Evolutionary conservation across 2,888 invertebrate genomes (phyloP).

Genomic region (Ellobium chinense): DNA sequence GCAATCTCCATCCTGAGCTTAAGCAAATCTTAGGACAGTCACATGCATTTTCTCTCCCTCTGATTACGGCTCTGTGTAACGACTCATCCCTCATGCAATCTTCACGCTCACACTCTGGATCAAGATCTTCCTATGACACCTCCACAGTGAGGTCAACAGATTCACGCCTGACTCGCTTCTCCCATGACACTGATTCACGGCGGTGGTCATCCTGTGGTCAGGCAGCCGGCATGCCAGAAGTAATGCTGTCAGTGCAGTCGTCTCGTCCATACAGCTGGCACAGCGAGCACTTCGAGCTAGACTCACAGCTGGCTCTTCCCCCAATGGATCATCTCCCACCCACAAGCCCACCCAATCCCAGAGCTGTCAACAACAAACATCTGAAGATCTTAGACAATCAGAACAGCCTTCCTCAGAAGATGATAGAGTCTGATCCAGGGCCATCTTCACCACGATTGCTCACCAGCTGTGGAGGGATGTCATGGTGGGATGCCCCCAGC

Average conservation of each 20-base stretch:
- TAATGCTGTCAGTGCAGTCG: constrained; percentile 54
- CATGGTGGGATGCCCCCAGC: constrained; percentile 39
- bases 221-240: constrained; percentile 49
- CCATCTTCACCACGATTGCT: constrained; percentile 48
- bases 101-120: constrained; percentile 49
- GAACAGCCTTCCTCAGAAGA: constrained; percentile 36
- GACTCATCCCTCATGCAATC: constrained; percentile 80
- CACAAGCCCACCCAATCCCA: constrained; percentile 20
- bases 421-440: constrained; percentile 47
- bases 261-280: constrained; percentile 75
- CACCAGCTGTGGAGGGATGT: not conserved
- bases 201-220: constrained; percentile 70
- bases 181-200: constrained; percentile 66
- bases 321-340: constrained; percentile 34
- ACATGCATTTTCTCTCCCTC: constrained; percentile 83
- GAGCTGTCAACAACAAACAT: constrained; percentile 36
- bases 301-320: constrained; percentile 58
- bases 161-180: constrained; percentile 63
- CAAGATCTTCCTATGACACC: constrained; percentile 62
- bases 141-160: constrained; percentile 68
- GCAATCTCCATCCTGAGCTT: constrained; percentile 70
- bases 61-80: constrained; percentile 95
- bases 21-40: constrained; percentile 70
- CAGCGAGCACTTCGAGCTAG: constrained; percentile 73
- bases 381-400: constrained; percentile 19